phyloP scores from a whole-genome alignment of 2,888 invertebrate genomes.

The Spodoptera littoralis region DNA sequence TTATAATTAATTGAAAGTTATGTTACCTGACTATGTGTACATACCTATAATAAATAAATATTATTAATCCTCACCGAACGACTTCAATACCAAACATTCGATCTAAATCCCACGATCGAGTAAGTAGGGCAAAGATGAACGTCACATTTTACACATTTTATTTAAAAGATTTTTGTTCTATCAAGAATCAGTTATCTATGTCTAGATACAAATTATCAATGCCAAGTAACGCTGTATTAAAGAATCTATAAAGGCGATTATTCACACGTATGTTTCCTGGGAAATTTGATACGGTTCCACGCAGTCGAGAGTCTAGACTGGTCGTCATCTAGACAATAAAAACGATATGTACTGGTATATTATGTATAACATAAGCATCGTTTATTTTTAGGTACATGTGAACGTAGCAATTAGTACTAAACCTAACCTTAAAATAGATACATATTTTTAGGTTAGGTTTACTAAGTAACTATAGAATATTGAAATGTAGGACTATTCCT shows the following conservation, averaged over 20 bases:
- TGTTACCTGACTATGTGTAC: conserved; percentile 18
- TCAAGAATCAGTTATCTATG: conserved; percentile 26
- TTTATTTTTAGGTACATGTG: conserved; percentile 73
- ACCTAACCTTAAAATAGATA: conserved; percentile 42
- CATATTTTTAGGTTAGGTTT: conserved; percentile 2
- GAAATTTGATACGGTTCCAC: conserved; percentile 57
- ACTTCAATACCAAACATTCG: conserved; percentile 15
- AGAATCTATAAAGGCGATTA: conserved; percentile 51
- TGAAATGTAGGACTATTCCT: conserved; percentile 3
- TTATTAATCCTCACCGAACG: conserved; percentile 32
- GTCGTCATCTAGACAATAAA: conserved; percentile 65
- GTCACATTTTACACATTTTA: conserved; percentile 9
- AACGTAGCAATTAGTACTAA: conserved; percentile 65
- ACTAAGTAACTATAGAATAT: too few species aligned
- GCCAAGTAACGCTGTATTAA: conserved; percentile 46
- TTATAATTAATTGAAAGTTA: conserved; percentile 49
- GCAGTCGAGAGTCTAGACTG: conserved; percentile 60
- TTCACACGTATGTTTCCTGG: conserved; percentile 53
- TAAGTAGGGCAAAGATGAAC: conserved; percentile 33
- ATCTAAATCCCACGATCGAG: conserved; percentile 10
- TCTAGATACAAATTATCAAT: conserved; percentile 39
- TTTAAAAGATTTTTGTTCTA: conserved; percentile 3
- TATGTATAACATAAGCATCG: conserved; percentile 38
- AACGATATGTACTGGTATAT: conserved; percentile 51
- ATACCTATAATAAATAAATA: conserved; percentile 23